These are phyloP conservation scores for Drosophila seclusa DNA, from an alignment of 2,888 invertebrate species.

Conservation along the genomic window DNA sequence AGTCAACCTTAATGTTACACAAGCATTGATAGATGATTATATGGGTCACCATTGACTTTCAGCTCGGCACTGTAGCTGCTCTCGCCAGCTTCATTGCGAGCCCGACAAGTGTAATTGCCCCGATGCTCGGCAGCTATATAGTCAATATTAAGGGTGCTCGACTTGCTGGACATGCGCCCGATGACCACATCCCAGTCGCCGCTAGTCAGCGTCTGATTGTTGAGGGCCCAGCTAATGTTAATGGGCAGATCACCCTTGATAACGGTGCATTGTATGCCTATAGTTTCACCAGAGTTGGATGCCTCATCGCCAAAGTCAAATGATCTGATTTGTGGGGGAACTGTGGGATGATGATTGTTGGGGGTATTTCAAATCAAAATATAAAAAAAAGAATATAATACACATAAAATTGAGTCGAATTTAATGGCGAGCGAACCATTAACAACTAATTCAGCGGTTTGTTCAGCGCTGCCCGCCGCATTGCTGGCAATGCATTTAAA, in stretches of 20 bases:
- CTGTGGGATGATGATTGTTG: slow-evolving; percentile 78
- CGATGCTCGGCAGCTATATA: slow-evolving; percentile 87
- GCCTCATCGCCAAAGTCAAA: slow-evolving; percentile 91
- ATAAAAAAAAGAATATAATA: slow-evolving; percentile 12
- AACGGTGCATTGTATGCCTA: slow-evolving; percentile 88
- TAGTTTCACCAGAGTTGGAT: slow-evolving; percentile 89
- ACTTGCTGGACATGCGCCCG: slow-evolving; percentile 84
- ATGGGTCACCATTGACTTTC: slow-evolving; percentile 83
- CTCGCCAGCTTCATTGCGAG: slow-evolving; percentile 87
- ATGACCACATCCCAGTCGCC: slow-evolving; percentile 83
- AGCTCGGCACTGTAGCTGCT: slow-evolving; percentile 85
- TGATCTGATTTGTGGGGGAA: slow-evolving; percentile 89
- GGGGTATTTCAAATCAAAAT: slow-evolving; percentile 31
- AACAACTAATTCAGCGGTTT: slow-evolving; percentile 90
- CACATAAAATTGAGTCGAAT: slow-evolving; percentile 9
- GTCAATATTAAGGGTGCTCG: slow-evolving; percentile 88
- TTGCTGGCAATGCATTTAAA: slow-evolving; percentile 91
- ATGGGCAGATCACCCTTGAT: slow-evolving; percentile 89
- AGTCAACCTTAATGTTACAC: slow-evolving; percentile 12
- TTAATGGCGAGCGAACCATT: slow-evolving; percentile 86
- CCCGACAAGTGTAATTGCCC: slow-evolving; percentile 88
- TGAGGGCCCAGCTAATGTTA: slow-evolving; percentile 88
- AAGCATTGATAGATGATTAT: neutral
- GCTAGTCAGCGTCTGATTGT: slow-evolving; percentile 83
- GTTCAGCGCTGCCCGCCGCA: slow-evolving; percentile 89